phyloP scores from a whole-genome alignment of 2,797 vertebrate genomes.

The Anguilla megastoma region DNA sequence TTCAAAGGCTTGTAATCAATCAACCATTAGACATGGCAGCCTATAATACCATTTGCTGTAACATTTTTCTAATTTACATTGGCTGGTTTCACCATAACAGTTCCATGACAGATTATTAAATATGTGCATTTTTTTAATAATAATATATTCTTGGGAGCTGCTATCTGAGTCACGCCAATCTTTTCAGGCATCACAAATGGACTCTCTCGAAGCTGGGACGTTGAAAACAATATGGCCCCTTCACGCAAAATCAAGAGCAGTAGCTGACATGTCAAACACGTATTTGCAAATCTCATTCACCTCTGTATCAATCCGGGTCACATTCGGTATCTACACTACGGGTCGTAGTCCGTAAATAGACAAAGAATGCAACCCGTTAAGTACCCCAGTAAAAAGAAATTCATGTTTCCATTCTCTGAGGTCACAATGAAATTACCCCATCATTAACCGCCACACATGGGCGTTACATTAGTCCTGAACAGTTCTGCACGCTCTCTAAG shows the following conservation, averaged over 20 bases:
- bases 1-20: neutral
- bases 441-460: neutral
- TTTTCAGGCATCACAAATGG: neutral
- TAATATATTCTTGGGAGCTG: neutral
- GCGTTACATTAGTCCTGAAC: neutral
- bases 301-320: neutral
- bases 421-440: neutral
- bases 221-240: neutral
- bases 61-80: neutral
- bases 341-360: neutral
- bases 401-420: neutral
- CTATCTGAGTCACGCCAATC: neutral
- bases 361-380: neutral
- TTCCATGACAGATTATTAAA: neutral
- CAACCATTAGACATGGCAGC: neutral
- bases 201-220: neutral
- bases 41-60: neutral
- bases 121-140: neutral
- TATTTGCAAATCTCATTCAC: neutral
- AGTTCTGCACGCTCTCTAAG: neutral
- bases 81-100: neutral
- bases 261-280: neutral
- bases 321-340: neutral
- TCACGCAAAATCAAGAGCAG: neutral
- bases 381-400: neutral